These are phyloP conservation scores for Brachionichthys hirsutus DNA, from an alignment of 2,113 vertebrate species.

Conservation along the genomic window DNA sequence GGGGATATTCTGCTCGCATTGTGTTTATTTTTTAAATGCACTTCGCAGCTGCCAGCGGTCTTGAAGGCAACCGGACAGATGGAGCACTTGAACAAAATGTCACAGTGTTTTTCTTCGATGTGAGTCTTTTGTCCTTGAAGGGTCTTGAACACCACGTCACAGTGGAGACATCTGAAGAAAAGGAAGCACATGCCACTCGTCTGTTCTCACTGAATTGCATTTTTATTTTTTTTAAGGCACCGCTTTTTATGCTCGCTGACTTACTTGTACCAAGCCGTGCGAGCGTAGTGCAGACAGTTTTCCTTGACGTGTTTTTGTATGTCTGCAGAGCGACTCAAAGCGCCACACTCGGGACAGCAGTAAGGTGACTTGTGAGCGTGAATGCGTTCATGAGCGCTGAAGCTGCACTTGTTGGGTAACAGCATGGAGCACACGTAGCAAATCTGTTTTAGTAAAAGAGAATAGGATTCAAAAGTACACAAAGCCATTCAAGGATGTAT, in stretches of 20 bases:
- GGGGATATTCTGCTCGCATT: slow-evolving; percentile 71
- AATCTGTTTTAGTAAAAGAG: slow-evolving; percentile 71
- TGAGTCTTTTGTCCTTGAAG: slow-evolving; percentile 87
- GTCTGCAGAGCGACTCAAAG: slow-evolving; percentile 87
- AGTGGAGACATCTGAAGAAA: slow-evolving; percentile 89
- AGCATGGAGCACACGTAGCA: slow-evolving; percentile 94
- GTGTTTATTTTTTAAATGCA: slow-evolving; percentile 87
- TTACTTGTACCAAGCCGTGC: slow-evolving; percentile 93
- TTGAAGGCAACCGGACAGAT: slow-evolving; percentile 94
- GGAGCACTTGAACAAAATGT: slow-evolving; percentile 93
- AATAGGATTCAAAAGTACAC: slow-evolving; percentile 1
- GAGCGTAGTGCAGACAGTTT: slow-evolving; percentile 94
- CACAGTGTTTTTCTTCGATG: slow-evolving; percentile 91
- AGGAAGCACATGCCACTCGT: neutral
- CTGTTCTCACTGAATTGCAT: neutral
- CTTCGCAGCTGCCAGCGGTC: slow-evolving; percentile 81
- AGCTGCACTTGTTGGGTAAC: slow-evolving; percentile 95
- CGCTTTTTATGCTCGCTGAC: slow-evolving; percentile 19
- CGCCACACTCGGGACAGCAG: slow-evolving; percentile 93
- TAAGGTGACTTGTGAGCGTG: slow-evolving; percentile 93
- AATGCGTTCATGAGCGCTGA: slow-evolving; percentile 89
- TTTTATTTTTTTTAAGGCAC: neutral
- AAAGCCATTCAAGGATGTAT: neutral
- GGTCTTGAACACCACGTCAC: slow-evolving; percentile 88
- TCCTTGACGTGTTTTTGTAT: slow-evolving; percentile 96